Percentiles rank a stretch among this genome's conserved stretches.
phyloP scores from a whole-genome alignment of 2,888 invertebrate species.

The Eueremaeus valkanovi region DNA sequence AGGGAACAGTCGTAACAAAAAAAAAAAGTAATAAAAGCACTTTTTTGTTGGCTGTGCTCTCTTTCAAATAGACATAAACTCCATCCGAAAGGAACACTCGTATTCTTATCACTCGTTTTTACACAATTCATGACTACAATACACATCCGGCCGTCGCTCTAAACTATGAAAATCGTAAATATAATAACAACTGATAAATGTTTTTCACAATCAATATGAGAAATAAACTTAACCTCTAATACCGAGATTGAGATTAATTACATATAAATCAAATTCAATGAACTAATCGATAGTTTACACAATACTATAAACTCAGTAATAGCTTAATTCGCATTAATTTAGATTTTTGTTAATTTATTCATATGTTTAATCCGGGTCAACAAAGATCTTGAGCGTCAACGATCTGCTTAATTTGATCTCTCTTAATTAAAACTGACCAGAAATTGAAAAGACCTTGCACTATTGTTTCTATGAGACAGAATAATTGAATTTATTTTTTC shows the following conservation, averaged over 20 bases:
- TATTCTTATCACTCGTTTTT: background rate
- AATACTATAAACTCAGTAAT: too few species aligned
- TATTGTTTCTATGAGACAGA: too few species aligned
- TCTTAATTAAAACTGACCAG: too few species aligned
- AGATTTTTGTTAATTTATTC: too few species aligned
- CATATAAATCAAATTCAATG: background rate
- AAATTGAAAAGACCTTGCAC: too few species aligned
- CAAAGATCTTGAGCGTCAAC: too few species aligned
- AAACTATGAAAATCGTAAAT: background rate
- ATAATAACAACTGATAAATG: background rate
- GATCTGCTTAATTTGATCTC: too few species aligned
- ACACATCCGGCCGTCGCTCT: background rate
- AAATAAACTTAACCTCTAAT: background rate
- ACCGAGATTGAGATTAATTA: background rate
- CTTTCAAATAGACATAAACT: background rate
- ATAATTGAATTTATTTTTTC: too few species aligned
- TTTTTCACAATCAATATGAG: slow-evolving; percentile 3
- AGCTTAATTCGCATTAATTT: too few species aligned
- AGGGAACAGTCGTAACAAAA: background rate
- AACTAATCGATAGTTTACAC: too few species aligned
- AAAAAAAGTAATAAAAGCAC: background rate
- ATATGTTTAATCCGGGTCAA: too few species aligned
- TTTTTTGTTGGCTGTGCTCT: background rate
- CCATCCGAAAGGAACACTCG: background rate
- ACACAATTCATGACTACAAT: background rate